Base-by-base conservation (phyloP, 2,888 invertebrate genomes). In the Clusia tigrina region DNA sequence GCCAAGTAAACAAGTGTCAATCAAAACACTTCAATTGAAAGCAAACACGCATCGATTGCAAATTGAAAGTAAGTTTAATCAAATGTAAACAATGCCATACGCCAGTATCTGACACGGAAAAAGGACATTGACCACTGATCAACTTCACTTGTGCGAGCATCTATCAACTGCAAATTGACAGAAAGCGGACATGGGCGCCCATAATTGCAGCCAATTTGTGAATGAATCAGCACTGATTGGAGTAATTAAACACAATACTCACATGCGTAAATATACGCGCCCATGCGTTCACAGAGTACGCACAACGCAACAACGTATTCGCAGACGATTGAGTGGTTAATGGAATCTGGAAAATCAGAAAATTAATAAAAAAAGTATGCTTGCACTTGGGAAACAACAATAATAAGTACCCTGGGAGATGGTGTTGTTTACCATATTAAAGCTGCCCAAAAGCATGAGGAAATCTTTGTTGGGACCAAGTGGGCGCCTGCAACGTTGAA, bases 91-190 rank as follows among this genome's bases (percentile, higher is more conserved):
- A 42, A 42, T 15, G 42, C 3, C 9, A n/a, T 42, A n/a, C 42
- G 42, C 42, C 9, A 42, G 42, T n/a, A 17, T 10, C 42, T 12
- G 42, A n/a, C 42, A 42, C 42, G n/a, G n/a, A 42, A 42, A 42
- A 42, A 10, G 42, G n/a, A 42, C 42, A 42, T 42, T 42, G 42
- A 42, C 42, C 42, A n/a, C 3, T n/a, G n/a, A 32, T 32, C 42
- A 42, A 10, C 3, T 15, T 42, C n/a, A 17, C 42, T 15, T 6
- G 42, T n/a, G 12, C 32, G 12, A n/a, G n/a, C n/a, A n/a, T n/a
- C n/a, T n/a, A 5, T 32, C 32, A 12, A 32, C 5, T 32, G 32
- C 32, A 32, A 32, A 32, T 32, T 12, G 32, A 32, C 32, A 32
- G 32, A 5, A 32, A 32, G 32, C 12, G 32, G 6, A n/a, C 42